A percentile compares a stretch with the other conserved stretches of the same genome.
Conservation (phyloP, 2,113 vertebrate genomes). For the Ammodytes marinus region DNA sequence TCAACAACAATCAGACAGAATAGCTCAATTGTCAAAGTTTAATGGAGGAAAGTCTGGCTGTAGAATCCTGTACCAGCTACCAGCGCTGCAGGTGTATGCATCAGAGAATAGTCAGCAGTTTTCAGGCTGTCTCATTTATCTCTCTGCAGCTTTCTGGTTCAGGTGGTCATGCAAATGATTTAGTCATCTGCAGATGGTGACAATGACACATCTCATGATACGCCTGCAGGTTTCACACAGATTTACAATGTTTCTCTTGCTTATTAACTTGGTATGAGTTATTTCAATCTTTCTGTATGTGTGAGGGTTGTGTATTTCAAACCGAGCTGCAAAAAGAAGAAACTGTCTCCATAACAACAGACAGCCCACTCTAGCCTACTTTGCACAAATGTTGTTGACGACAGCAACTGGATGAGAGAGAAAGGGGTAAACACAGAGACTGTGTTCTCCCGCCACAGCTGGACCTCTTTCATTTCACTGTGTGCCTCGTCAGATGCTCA, state of each 20-base stretch:
- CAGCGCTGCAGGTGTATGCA: constrained; percentile 2
- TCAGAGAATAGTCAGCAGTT: not conserved
- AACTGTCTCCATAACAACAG: constrained; percentile 76
- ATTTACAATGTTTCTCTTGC: constrained; percentile 1
- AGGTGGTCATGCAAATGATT: constrained; percentile 16
- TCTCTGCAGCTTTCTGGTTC: constrained; percentile 1
- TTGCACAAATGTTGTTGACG: constrained; percentile 66
- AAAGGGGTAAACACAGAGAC: constrained; percentile 20
- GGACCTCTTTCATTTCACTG: constrained; percentile 65
- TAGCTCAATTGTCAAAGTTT: not conserved
- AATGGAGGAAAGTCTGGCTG: not conserved
- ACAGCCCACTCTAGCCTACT: constrained; percentile 40
- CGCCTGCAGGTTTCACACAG: not conserved
- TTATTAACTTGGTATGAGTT: not conserved
- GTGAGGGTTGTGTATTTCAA: constrained; percentile 41
- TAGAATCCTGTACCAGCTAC: not conserved
- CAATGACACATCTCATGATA: constrained; percentile 18
- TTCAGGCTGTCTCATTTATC: not conserved
- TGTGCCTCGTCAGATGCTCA: constrained; percentile 68
- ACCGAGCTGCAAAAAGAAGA: constrained; percentile 55
- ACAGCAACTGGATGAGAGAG: constrained; percentile 54
- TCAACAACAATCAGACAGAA: not conserved
- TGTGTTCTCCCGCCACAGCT: constrained; percentile 68
- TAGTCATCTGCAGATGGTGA: constrained; percentile 25
- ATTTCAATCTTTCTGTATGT: constrained; percentile 3